Conservation (phyloP, 2,888 invertebrate genomes). For the Oscheius sp. region DNA sequence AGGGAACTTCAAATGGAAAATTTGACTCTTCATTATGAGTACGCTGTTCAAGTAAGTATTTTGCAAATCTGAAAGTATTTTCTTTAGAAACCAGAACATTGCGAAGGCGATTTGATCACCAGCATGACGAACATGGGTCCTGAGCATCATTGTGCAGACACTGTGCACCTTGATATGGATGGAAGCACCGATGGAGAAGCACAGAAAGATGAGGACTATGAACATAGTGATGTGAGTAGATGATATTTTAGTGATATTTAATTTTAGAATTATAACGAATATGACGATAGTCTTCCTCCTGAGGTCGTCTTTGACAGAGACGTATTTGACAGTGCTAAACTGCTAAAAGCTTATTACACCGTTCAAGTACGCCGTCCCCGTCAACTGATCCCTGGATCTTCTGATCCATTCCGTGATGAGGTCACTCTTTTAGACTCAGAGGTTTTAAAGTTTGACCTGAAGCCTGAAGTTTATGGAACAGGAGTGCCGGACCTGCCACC, state of each 20-base stretch:
- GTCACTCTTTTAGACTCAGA: conserved; percentile 56
- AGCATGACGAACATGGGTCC: conserved; percentile 7
- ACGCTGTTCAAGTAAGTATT: conserved; percentile 48
- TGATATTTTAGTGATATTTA: too few species aligned
- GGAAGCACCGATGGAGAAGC: conserved; percentile 13
- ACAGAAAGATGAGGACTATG: conserved; percentile 45
- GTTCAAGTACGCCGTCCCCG: conserved; percentile 46
- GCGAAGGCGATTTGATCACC: conserved; percentile 53
- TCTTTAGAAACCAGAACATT: conserved; percentile 58
- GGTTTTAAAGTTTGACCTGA: conserved; percentile 48
- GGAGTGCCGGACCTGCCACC: conserved; percentile 18
- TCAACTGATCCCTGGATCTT: conserved; percentile 35
- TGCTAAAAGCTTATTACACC: conserved; percentile 45
- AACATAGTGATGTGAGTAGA: conserved; percentile 49
- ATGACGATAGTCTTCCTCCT: conserved; percentile 63
- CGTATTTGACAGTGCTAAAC: conserved; percentile 58
- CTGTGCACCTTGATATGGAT: conserved; percentile 24
- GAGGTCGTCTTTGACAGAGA: conserved; percentile 66
- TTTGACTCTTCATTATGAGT: conserved; percentile 62
- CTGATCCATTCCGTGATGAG: conserved; percentile 44
- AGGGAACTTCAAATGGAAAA: conserved; percentile 55
- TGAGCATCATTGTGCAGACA: conserved; percentile 29
- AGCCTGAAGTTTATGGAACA: conserved; percentile 46
- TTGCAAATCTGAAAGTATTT: conserved; percentile 7
- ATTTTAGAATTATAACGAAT: conserved; percentile 56